A percentile compares a stretch with the other conserved stretches of the same genome.
These are phyloP conservation scores for Agapetus fuscipes DNA, from an alignment of 2,888 invertebrate species.

Conservation along the genomic window DNA sequence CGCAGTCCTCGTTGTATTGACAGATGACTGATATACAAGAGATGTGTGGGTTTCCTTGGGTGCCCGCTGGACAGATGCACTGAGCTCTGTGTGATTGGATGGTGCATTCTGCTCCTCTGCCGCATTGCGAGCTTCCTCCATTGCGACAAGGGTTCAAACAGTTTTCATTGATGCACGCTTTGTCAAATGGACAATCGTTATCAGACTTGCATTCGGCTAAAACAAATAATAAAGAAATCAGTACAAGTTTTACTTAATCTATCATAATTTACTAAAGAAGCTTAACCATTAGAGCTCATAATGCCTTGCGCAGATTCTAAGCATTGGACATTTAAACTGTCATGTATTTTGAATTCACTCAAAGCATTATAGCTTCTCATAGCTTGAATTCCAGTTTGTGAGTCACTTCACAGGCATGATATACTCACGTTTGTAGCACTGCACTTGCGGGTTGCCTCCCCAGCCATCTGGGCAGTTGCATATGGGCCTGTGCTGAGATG, in stretches of 20 bases:
- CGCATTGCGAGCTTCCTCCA: conserved; percentile 55
- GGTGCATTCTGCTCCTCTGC: conserved; percentile 67
- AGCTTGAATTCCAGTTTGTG: no score
- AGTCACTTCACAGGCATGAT: no score
- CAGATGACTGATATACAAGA: conserved; percentile 77
- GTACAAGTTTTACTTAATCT: not conserved
- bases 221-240: conserved; percentile 24
- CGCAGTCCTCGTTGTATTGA: conserved; percentile 84
- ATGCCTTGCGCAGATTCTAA: no score
- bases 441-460: conserved; percentile 78
- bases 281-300: no score
- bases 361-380: no score
- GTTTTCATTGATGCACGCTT: conserved; percentile 67
- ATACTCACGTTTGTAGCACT: conserved; percentile 77
- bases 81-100: conserved; percentile 67
- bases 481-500: conserved; percentile 66
- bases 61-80: conserved; percentile 76
- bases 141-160: conserved; percentile 70
- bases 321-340: no score
- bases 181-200: conserved; percentile 75
- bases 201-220: conserved; percentile 73
- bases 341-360: no score
- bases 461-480: conserved; percentile 79
- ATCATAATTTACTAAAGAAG: no score
- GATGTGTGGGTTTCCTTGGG: conserved; percentile 72